Percentiles rank a stretch among this genome's conserved stretches.
phyloP scores from a whole-genome alignment of 2,888 invertebrate genomes.

The Caenorhabditis panamensis region DNA sequence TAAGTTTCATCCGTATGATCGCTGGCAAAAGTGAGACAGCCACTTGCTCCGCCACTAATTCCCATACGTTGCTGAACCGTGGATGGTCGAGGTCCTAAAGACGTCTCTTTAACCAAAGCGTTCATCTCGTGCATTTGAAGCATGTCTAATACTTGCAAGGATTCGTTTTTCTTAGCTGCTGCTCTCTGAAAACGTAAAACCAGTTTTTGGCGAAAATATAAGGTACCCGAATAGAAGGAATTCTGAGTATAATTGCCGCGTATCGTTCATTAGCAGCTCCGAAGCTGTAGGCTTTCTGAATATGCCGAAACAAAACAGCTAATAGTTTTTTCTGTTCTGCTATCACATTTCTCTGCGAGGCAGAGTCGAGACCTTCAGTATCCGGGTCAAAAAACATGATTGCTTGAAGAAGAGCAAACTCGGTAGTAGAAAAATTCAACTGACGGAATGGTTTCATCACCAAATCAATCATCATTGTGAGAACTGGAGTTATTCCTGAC shows the following conservation, averaged over 20 bases:
- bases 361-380: constrained; percentile 79
- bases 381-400: constrained; percentile 81
- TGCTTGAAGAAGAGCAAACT: constrained; percentile 79
- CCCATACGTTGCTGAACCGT: constrained; percentile 59
- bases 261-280: constrained; percentile 75
- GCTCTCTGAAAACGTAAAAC: constrained; percentile 73
- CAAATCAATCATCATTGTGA: constrained; percentile 80
- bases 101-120: constrained; percentile 78
- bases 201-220: too few relatives aligned
- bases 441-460: constrained; percentile 80
- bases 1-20: constrained; percentile 20
- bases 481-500: constrained; percentile 78
- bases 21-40: constrained; percentile 30
- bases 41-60: constrained; percentile 56
- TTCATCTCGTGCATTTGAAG: constrained; percentile 78
- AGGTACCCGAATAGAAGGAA: constrained; percentile 76
- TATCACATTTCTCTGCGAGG: constrained; percentile 79
- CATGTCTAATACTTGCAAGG: constrained; percentile 80
- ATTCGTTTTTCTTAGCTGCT: constrained; percentile 81
- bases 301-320: constrained; percentile 71
- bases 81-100: constrained; percentile 72
- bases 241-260: constrained; percentile 77
- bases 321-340: constrained; percentile 80
- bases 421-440: constrained; percentile 79
- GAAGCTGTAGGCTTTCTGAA: constrained; percentile 64